Percentiles rank a stretch among this genome's conserved stretches.
These are phyloP conservation scores for Drosophila falleni DNA, from an alignment of 2,888 invertebrate genomes.

Conservation along the genomic window DNA sequence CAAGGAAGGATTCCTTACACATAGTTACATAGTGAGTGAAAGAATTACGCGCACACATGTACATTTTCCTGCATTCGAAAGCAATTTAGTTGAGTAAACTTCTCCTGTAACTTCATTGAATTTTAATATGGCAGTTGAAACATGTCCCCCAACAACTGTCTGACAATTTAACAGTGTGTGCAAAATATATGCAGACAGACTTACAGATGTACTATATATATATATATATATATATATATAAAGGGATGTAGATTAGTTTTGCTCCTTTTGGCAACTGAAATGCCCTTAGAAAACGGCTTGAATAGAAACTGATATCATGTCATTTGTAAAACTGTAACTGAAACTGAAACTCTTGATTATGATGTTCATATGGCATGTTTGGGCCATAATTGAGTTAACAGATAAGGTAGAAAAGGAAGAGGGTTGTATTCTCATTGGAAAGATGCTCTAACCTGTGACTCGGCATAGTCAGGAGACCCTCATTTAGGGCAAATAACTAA, in stretches of 20 bases:
- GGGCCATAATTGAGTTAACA: slow-evolving; percentile 2
- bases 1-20: slow-evolving; percentile 21
- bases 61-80: slow-evolving; percentile 60
- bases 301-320: not conserved
- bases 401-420: not conserved
- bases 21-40: not conserved
- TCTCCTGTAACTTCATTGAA: slow-evolving; percentile 71
- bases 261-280: not conserved
- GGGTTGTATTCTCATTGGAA: not conserved
- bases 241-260: not conserved
- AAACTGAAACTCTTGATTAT: slow-evolving; percentile 25
- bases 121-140: slow-evolving; percentile 69
- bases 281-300: slow-evolving; percentile 5
- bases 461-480: slow-evolving; percentile 8
- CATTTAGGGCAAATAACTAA: slow-evolving; percentile 11
- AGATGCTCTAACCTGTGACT: slow-evolving; percentile 3
- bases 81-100: slow-evolving; percentile 74
- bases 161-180: slow-evolving; percentile 33
- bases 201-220: not conserved
- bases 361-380: slow-evolving; percentile 18
- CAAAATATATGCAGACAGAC: slow-evolving; percentile 3
- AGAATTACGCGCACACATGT: slow-evolving; percentile 32
- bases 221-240: too few species aligned
- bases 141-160: slow-evolving; percentile 28
- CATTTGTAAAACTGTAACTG: slow-evolving; percentile 9